phyloP scores from a whole-genome alignment of 2,797 vertebrate genomes.

The Lepilemur septentrionalis region DNA sequence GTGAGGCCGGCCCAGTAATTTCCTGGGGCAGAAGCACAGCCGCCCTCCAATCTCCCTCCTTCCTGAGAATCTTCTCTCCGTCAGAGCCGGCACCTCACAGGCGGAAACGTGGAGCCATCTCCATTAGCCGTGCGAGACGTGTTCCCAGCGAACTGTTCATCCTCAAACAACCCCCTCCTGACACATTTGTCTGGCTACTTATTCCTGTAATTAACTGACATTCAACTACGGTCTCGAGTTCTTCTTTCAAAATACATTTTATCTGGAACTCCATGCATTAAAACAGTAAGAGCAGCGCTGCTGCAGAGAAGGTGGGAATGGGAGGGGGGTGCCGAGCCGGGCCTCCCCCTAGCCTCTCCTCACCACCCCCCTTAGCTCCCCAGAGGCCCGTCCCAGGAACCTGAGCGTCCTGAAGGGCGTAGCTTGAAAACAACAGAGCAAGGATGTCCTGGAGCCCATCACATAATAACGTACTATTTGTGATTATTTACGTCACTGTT shows the following conservation, averaged over 20 bases:
- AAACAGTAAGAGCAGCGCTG: background rate
- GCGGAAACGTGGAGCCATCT: background rate
- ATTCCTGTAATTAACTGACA: slow-evolving; percentile 19
- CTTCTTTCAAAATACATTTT: background rate
- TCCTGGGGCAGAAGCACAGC: background rate
- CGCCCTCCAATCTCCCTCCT: background rate
- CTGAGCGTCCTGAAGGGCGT: background rate
- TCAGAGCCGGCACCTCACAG: background rate
- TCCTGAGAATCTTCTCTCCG: background rate
- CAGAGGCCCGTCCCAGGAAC: background rate
- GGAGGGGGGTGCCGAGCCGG: background rate
- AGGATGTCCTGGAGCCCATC: background rate
- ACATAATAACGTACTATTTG: background rate
- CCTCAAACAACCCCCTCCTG: background rate
- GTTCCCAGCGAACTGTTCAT: background rate
- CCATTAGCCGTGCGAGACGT: background rate
- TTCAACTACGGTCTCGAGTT: slow-evolving; percentile 32
- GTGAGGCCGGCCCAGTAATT: background rate
- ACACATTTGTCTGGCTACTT: slow-evolving; percentile 3
- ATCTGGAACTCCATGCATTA: background rate
- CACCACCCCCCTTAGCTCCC: background rate
- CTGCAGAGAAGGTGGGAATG: background rate
- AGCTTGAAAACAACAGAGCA: background rate
- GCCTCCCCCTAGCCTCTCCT: background rate
- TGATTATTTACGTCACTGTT: background rate